Percentiles rank a stretch among this genome's conserved stretches.
These are phyloP conservation scores for Neoascia interrupta DNA, from an alignment of 2,888 invertebrate species.

Conservation along the genomic window DNA sequence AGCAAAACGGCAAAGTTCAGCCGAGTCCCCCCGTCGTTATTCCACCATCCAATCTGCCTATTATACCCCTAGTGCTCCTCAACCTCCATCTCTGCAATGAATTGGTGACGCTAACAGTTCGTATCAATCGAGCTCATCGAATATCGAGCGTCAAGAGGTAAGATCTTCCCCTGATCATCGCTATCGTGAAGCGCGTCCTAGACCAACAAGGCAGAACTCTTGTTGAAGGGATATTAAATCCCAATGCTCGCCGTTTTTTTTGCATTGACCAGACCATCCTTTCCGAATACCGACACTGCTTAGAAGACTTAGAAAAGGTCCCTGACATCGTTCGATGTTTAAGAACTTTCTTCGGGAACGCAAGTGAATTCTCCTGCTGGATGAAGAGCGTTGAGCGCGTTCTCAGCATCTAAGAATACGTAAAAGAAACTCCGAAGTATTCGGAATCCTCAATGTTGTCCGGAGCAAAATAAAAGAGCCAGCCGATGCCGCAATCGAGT, in stretches of 20 bases:
- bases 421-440: conserved; percentile 13
- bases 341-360: conserved; percentile 8
- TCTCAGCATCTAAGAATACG: neutral
- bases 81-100: too few relatives aligned
- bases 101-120: too few relatives aligned
- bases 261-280: conserved; percentile 1
- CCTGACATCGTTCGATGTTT: too few relatives aligned
- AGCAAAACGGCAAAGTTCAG: too few relatives aligned
- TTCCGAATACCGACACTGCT: neutral
- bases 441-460: conserved; percentile 21
- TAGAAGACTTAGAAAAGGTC: too few relatives aligned
- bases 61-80: too few relatives aligned
- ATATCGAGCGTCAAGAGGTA: too few relatives aligned
- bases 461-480: conserved; percentile 19
- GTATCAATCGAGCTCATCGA: too few relatives aligned
- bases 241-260: conserved; percentile 1
- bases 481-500: conserved; percentile 23
- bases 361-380: conserved; percentile 26
- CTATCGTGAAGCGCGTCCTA: conserved; percentile 4
- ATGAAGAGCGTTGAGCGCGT: conserved; percentile 26
- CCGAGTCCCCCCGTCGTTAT: too few relatives aligned
- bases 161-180: neutral
- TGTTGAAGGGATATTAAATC: too few relatives aligned
- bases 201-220: conserved; percentile 5
- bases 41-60: too few relatives aligned